Percentiles rank a stretch among this genome's conserved stretches.
These are phyloP conservation scores for Sebastes matsubarae DNA, from an alignment of 2,797 vertebrate genomes.

Conservation along the genomic window DNA sequence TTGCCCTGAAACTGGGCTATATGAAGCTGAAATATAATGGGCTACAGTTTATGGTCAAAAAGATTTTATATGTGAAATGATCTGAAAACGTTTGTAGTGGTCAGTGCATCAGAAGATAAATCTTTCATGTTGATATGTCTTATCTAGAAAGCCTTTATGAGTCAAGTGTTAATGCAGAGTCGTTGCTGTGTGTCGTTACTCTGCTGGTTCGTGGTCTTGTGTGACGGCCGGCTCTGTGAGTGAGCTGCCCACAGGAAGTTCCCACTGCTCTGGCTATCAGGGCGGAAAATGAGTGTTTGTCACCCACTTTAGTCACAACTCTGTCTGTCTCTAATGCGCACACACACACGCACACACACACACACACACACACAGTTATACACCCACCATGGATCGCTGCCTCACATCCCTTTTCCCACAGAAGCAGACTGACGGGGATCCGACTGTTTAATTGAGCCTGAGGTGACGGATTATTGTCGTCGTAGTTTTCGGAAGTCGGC, in stretches of 20 bases:
- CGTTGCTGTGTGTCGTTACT: slow-evolving; percentile 4
- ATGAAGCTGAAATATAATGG: background rate
- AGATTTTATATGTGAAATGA: background rate
- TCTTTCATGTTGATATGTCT: background rate
- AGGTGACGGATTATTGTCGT: slow-evolving; percentile 30
- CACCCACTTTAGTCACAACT: slow-evolving; percentile 68
- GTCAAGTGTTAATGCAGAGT: background rate
- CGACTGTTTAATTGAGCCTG: slow-evolving; percentile 60
- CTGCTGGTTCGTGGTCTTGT: slow-evolving; percentile 10
- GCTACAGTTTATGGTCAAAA: background rate
- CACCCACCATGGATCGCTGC: slow-evolving; percentile 47
- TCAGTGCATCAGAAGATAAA: background rate
- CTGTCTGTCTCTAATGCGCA: background rate
- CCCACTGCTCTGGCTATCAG: slow-evolving; percentile 83
- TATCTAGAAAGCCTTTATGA: background rate
- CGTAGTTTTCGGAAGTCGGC: slow-evolving; percentile 36
- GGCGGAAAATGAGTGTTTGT: slow-evolving; percentile 84
- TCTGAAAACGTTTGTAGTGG: background rate
- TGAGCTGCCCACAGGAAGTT: slow-evolving; percentile 78
- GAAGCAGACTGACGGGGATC: slow-evolving; percentile 36
- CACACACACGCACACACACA: background rate
- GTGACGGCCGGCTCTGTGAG: slow-evolving; percentile 61
- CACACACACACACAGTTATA: slow-evolving; percentile 1
- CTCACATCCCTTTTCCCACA: slow-evolving; percentile 65
- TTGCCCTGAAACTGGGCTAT: background rate